Evolutionary conservation across 2,888 invertebrate species (phyloP).

Genomic region (Spodoptera exigua): DNA sequence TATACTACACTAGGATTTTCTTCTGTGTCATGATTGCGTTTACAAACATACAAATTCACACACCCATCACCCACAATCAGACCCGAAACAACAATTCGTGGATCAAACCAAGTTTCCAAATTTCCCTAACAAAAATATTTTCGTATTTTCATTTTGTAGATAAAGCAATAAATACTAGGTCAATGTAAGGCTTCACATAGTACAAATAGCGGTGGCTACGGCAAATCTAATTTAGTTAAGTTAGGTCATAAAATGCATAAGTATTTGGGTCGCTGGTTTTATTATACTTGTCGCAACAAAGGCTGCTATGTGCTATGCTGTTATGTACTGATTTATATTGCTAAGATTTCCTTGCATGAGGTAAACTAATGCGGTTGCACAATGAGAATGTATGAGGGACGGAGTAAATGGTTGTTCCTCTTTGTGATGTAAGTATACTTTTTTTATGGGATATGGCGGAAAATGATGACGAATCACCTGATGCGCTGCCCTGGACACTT

Average conservation of each 20-base stretch:
- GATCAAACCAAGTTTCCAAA: no score
- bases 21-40: no score
- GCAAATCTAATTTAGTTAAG: conserved; percentile 59
- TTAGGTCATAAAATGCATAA: conserved; percentile 72
- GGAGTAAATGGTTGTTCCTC: conserved; percentile 7
- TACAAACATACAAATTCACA: no score
- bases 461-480: no score
- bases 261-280: conserved; percentile 75
- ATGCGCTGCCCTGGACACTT: no score
- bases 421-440: not conserved
- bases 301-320: conserved; percentile 34
- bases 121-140: no score
- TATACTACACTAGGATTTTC: no score
- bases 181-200: conserved; percentile 24
- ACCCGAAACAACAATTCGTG: no score
- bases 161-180: not conserved
- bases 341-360: conserved; percentile 41
- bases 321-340: conserved; percentile 43
- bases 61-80: no score
- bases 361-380: conserved; percentile 18
- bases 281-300: conserved; percentile 63
- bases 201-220: conserved; percentile 29
- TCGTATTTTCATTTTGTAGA: no score
- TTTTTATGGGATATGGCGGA: not conserved
- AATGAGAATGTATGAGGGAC: conserved; percentile 32